These are phyloP conservation scores for Andricus curvator DNA, from an alignment of 2,888 invertebrate species.

Conservation along the genomic window DNA sequence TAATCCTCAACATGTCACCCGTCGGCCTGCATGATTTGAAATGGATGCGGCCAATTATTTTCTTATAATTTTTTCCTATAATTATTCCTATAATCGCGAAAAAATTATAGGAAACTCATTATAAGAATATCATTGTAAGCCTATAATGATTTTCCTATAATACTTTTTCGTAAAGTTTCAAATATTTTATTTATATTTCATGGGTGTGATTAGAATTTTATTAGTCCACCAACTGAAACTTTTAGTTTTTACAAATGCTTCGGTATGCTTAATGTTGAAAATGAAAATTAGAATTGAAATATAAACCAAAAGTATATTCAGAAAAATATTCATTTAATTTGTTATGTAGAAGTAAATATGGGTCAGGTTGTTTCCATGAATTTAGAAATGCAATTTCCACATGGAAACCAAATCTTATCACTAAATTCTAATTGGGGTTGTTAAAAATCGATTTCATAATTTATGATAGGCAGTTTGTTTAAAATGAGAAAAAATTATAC, in stretches of 20 bases:
- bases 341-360: background rate
- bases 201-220: too few relatives aligned
- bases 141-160: too few relatives aligned
- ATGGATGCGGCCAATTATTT: too few relatives aligned
- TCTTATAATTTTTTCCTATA: too few relatives aligned
- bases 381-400: background rate
- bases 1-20: too few relatives aligned
- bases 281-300: background rate
- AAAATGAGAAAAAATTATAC: background rate
- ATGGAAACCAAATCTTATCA: background rate
- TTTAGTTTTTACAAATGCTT: background rate
- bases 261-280: background rate
- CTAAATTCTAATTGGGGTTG: background rate
- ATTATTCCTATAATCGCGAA: too few relatives aligned
- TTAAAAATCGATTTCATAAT: slow-evolving; percentile 10
- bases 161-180: too few relatives aligned
- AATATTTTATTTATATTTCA: too few relatives aligned
- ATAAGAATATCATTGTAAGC: too few relatives aligned
- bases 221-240: background rate
- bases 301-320: too few relatives aligned
- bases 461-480: background rate
- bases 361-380: background rate
- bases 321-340: background rate
- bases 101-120: too few relatives aligned
- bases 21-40: too few relatives aligned